Base-by-base conservation (phyloP, 1,140 invertebrate species). In the Drosophila biarmipes region DNA sequence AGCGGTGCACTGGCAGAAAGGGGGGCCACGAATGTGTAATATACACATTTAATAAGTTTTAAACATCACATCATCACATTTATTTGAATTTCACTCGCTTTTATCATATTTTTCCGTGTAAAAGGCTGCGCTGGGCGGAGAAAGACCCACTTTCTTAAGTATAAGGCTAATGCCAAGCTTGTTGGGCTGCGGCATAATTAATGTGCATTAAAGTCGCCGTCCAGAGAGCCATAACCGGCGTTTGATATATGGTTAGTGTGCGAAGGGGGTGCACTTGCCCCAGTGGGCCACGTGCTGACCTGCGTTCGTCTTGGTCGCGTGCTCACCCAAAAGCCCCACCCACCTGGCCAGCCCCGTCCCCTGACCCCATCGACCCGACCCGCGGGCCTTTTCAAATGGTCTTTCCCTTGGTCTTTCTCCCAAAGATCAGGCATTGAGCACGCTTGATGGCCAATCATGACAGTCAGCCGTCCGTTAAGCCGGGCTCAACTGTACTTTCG, bases 391-490 rank as follows among this genome's bases (percentile, higher is more conserved):
- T 6, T 8, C 1, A 8, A 4, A 24, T 24, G 24, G 24, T 24
- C 5, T 24, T 24, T 19, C 21, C 17, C 11, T 8, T 53, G 10
- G 0, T n/a, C 21, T 35, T 64, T 43, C 59, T 52, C 42, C 35
- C 24, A 29, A 63, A 48, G 59, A 64, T 64, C 58, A 31, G 24
- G 19, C 15, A 17, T 27, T 11, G 24, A 49, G 42, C 43, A 52
- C 54, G 45, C 35, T 34, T 43, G 67, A 46, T 78, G 75, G 80
- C 59, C 76, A 85, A 85, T 85, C 76, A 73, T 62, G 80, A 61
- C 78, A 87, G 69, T 67, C 81, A 86, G 71, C 78, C 38, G 63
- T 57, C 80, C 80, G 80, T 84, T 84, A 84, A 85, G 69, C 59
- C 29, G 27, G 15, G 12, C 75, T 84, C 80, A 85, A 84, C 80